Base-by-base conservation (phyloP, 2,888 invertebrate species). In the Eubasilissa splendida region DNA sequence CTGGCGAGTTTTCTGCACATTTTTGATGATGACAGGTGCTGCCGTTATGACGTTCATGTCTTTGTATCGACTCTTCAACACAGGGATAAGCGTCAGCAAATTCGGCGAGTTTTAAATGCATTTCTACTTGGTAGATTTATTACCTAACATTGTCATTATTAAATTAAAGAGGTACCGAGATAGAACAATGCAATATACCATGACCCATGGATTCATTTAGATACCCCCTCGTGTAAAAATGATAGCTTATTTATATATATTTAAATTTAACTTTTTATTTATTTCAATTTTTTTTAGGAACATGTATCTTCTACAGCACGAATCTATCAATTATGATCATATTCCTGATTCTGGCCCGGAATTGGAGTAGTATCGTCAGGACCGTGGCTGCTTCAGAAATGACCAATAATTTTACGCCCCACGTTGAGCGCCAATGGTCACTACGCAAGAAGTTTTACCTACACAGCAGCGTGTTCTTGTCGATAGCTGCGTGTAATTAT, bases 301-400 rank as follows among this genome's bases (percentile, higher is more conserved):
- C n/a, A 11, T 56, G 54, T 31, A 12, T 79, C 11, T 79, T 79
- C 63, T 63, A 79, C n/a, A 63, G 56, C 14, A 54, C 73, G 2
- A 54, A 65, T 12, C 33, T 56, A 12, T 60, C 63, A 8, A 42
- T 60, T 31, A 52, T 73, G n/a, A 54, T 31, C 22, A 31, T 79
- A 5, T 79, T 79, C 33, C 31, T 79, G 1, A 56, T n/a, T 2
- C 31, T 73, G 11, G 71, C 79, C 7, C 14, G 11, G 9, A n/a
- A 63, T 5, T 79, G 79, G 79, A 42, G n/a, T 9, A 73, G 58
- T 42, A 33, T 73, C n/a, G 56, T 54, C 7, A 56, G 11, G 5
- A 73, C 33, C 8, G 56, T 73, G 31, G 54, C 71, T 4, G 12
- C 31, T 4, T 56, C 56, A 31, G 71, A 73, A 31, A 56, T 10